Conservation (phyloP, 2,113 vertebrate genomes). For the Syngnathus typhle region DNA sequence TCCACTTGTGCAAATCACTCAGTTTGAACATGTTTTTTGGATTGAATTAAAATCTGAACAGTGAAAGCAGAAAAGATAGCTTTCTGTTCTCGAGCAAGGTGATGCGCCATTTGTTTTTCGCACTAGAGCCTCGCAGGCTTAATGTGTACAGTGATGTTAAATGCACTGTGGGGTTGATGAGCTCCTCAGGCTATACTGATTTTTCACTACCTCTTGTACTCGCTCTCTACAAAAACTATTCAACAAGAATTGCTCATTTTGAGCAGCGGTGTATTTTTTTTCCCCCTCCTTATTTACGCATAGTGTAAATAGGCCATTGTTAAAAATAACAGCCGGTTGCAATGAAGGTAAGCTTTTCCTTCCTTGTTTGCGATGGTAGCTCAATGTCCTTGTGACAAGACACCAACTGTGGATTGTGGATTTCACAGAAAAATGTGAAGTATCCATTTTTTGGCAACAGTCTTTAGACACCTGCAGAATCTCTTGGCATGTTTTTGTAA, state of each 20-base stretch:
- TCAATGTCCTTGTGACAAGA: not conserved
- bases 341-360: not conserved
- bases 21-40: not conserved
- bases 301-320: not conserved
- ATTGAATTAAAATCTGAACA: not conserved
- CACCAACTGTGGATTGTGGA: not conserved
- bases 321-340: not conserved
- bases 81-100: not conserved
- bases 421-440: not conserved
- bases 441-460: not conserved
- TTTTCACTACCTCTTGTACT: not conserved
- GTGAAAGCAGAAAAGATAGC: not conserved
- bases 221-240: not conserved
- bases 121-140: not conserved
- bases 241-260: not conserved
- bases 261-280: not conserved
- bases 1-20: not conserved
- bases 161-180: conserved; percentile 4
- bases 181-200: not conserved
- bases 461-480: not conserved
- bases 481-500: not conserved
- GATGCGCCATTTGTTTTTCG: not conserved
- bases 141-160: conserved; percentile 4
- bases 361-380: not conserved
- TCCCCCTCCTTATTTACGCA: not conserved